A percentile compares a stretch with the other conserved stretches of the same genome.
Conservation (phyloP, 1,140 invertebrate genomes). For the Neodiprion pinetum region DNA sequence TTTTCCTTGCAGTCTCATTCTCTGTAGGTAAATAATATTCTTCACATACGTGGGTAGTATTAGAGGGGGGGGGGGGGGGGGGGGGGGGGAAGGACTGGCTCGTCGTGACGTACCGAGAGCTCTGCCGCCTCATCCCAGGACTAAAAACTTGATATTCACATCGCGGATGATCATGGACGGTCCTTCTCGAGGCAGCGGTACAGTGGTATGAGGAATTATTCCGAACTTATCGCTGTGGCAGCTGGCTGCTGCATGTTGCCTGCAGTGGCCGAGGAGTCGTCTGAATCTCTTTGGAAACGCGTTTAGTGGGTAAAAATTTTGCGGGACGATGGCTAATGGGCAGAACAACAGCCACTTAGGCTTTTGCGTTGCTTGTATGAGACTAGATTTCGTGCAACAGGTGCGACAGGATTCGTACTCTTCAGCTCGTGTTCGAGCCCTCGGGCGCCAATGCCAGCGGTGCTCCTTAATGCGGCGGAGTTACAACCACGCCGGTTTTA, state of each 20-base stretch:
- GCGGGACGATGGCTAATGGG: too few species aligned
- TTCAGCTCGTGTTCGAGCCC: background rate
- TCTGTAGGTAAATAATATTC: background rate
- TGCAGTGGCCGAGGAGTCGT: too few species aligned
- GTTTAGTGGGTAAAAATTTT: too few species aligned
- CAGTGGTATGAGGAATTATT: too few species aligned
- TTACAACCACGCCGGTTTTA: too few species aligned
- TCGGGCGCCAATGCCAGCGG: background rate
- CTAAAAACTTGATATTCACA: slow-evolving; percentile 5
- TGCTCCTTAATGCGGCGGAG: background rate
- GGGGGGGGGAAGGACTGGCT: background rate
- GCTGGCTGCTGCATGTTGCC: too few species aligned
- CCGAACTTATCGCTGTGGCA: too few species aligned
- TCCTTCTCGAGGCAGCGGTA: too few species aligned
- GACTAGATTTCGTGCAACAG: background rate
- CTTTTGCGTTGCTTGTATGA: too few species aligned
- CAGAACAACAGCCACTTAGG: too few species aligned
- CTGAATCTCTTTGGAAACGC: too few species aligned
- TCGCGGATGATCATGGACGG: background rate
- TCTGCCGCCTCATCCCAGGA: background rate
- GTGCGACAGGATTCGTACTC: background rate
- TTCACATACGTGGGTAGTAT: background rate
- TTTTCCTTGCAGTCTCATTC: background rate
- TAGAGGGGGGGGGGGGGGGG: background rate
- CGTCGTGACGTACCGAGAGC: background rate